Evolutionary conservation across 2,797 vertebrate genomes (phyloP), one percentile per base, ranked within the genome.

Genomic region (Chiropotes sagulatus): DNA sequence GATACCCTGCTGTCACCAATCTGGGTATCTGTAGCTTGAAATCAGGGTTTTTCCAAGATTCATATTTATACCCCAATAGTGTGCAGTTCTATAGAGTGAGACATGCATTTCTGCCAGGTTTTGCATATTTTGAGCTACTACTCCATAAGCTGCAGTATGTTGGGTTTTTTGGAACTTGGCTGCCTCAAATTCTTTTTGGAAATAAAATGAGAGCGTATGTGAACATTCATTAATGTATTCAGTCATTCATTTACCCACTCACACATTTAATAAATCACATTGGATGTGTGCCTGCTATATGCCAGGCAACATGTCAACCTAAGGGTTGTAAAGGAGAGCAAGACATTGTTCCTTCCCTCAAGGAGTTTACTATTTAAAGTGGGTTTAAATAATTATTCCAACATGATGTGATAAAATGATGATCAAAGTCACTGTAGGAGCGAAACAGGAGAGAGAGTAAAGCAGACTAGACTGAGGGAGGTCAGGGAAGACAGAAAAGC

Each of bases 1-100:
- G 96, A 98, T 92, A 97, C 61, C 98, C 97, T 97, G 98, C 98
- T 98, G 98, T 98, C 97, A 97, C 95, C 98, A 98, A 98, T 98
- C 98, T 98, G 98, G 97, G 96, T 86, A 94, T 97, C 96, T 97
- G 67, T 76, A 96, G 90, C 82, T 61, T 96, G 94, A 97, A 97
- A 97, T 72, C 83, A 97, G 95, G 96, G 96, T 96, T 97, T 97
- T 98, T 98, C 96, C 96, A 97, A 98, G 98, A 95, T 95, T 91
- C 88, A 61, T 96, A 98, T 97, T 98, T 98, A 97, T 98, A 97
- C 97, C 96, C 96, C 96, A 98, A 96, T 97, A 98, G 88, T 90
- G 88, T 44, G 46, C 95, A 90, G 54, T 95, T 96, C 92, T 52
- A 28, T 52, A 93, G 92, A 93, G 90, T 58, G 95, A 97, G 95